Evolutionary conservation across 2,797 vertebrate genomes (phyloP).

Genomic region (Sebastes taczanowskii): DNA sequence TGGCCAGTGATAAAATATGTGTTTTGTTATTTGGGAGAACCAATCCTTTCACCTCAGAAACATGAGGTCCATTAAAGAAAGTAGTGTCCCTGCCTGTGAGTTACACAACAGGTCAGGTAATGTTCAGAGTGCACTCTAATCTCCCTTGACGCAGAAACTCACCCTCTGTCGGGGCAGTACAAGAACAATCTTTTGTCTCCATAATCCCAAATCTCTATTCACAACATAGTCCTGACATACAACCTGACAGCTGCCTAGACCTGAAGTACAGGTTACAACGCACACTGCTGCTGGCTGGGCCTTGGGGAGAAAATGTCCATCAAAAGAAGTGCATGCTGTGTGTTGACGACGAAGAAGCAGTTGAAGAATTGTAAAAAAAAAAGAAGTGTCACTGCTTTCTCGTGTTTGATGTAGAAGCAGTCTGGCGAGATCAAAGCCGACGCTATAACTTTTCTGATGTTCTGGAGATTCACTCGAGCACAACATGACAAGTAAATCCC

Average conservation of each 20-base stretch:
- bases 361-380: neutral
- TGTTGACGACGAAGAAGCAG: neutral
- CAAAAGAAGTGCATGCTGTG: conserved; percentile 7
- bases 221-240: conserved; percentile 5
- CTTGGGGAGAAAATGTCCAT: conserved; percentile 19
- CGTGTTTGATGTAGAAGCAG: conserved; percentile 4
- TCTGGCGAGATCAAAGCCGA: conserved; percentile 3
- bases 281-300: conserved; percentile 10
- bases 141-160: conserved; percentile 10
- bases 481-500: conserved; percentile 49
- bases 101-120: conserved; percentile 24
- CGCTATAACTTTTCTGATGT: conserved; percentile 3
- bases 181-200: conserved; percentile 50
- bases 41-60: conserved; percentile 2
- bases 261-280: conserved; percentile 68
- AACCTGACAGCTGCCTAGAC: conserved; percentile 52
- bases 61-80: conserved; percentile 10
- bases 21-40: neutral
- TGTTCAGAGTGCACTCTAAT: conserved; percentile 30
- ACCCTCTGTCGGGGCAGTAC: neutral
- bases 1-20: neutral
- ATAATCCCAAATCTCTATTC: conserved; percentile 49
- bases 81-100: neutral
- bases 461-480: conserved; percentile 21
- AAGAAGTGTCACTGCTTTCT: neutral